A percentile compares a stretch with the other conserved stretches of the same genome.
Conservation (phyloP, 2,888 invertebrate species). For the Diarsia rubi region DNA sequence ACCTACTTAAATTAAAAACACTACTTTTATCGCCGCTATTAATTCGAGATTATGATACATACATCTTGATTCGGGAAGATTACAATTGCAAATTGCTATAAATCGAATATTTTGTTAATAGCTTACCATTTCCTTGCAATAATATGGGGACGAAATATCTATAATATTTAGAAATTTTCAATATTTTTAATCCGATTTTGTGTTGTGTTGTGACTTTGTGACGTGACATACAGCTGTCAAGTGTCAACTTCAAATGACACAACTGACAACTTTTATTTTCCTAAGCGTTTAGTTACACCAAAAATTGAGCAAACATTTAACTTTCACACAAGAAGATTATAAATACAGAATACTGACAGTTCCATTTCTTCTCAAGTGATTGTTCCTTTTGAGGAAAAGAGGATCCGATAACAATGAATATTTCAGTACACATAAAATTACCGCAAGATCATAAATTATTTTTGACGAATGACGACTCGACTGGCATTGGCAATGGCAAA, state of each 20-base stretch:
- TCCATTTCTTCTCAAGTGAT: neutral
- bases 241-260: slow-evolving; percentile 23
- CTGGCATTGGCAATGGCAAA: slow-evolving; percentile 7
- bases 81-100: neutral
- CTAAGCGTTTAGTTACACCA: slow-evolving; percentile 5
- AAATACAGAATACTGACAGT: too few relatives aligned
- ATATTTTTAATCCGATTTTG: neutral
- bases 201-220: slow-evolving; percentile 22
- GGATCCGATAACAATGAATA: neutral
- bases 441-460: neutral
- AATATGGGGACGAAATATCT: neutral
- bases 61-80: neutral
- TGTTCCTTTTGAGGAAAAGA: neutral
- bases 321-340: neutral
- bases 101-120: neutral
- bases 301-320: neutral
- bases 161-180: neutral
- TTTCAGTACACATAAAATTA: neutral
- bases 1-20: neutral
- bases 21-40: neutral
- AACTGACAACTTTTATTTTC: neutral
- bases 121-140: slow-evolving; percentile 19
- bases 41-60: slow-evolving; percentile 7
- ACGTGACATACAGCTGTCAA: slow-evolving; percentile 30
- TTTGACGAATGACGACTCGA: neutral